Base-by-base conservation (phyloP, 2,888 invertebrate genomes). In the Acleris literana region DNA sequence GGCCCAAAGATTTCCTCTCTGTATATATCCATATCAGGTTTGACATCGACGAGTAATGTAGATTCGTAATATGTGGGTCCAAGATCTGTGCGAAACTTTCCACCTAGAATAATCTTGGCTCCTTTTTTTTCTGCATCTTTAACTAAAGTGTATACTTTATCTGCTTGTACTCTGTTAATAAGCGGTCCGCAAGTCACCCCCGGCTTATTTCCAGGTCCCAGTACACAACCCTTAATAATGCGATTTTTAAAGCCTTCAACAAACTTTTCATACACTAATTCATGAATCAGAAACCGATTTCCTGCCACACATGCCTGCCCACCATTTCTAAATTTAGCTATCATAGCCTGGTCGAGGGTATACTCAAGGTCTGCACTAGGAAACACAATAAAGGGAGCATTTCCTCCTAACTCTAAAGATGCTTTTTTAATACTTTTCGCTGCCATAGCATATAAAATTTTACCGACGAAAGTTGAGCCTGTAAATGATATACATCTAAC, bases 371-470 rank as follows among this genome's bases (percentile, higher is more conserved):
- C 95, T 2, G 99, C 99, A 69, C 96, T 96, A 64, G 97, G 94
- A 81, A 99, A 99, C 6, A 99, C 97, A 76, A 99, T 98, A 79
- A 99, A 99, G 0, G 99, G 99, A 0, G 99, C 99, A 93, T 99
- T 99, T 9, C 99, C 99, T 44, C 99, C 99, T 60, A 99, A 92
- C 87, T 99, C 99, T 69, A 99, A 92, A 17, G 96, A 95, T 5
- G 99, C 93, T 69, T 97, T 94, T 87, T 99, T 99, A 57, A 99
- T 94, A 1, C 97, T 97, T 52, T 94, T 93, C 0, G 99, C 96
- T 74, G 97, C 97, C 79, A 98, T 97, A 54, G 94, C 92, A 84
- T 98, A 97, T 1, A 97, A 85, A 74, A 98, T 93, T 92, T 97
- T 98, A 5, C 99, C 99, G 51, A 99, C 97, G 71, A 93, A 93